These are phyloP conservation scores for Halocynthia roretzi DNA, from an alignment of 23 tunicate species.

Conservation along the genomic window DNA sequence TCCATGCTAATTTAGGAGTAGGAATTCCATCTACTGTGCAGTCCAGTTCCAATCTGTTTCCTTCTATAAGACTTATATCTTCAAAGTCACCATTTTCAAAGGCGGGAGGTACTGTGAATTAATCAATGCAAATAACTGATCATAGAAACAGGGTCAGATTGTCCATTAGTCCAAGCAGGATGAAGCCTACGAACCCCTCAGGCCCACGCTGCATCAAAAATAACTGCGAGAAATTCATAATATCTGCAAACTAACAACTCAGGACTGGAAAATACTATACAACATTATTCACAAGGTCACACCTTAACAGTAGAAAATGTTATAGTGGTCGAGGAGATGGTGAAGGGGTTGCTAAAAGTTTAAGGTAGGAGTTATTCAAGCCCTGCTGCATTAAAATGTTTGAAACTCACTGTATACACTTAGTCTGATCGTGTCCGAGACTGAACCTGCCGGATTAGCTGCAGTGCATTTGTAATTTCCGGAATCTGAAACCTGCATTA, in stretches of 20 bases:
- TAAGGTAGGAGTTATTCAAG: too few relatives aligned
- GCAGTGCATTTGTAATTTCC: conserved; percentile 64
- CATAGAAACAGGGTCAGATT: too few relatives aligned
- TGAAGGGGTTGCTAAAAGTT: too few relatives aligned
- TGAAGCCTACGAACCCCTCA: too few relatives aligned
- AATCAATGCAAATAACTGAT: background rate
- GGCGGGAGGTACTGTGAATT: conserved; percentile 65
- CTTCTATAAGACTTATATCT: conserved; percentile 53
- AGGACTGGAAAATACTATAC: too few relatives aligned
- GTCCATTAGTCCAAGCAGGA: too few relatives aligned
- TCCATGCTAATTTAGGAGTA: conserved; percentile 80
- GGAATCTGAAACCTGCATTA: conserved; percentile 52
- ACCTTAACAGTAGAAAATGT: too few relatives aligned
- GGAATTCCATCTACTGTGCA: conserved; percentile 87
- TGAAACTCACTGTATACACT: conserved; percentile 82
- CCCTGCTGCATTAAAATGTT: background rate
- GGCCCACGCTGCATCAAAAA: too few relatives aligned
- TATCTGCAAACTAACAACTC: too few relatives aligned
- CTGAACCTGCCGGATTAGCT: conserved; percentile 65
- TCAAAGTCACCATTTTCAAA: conserved; percentile 30
- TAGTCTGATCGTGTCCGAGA: conserved; percentile 57
- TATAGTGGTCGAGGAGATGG: too few relatives aligned
- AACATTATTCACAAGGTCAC: too few relatives aligned
- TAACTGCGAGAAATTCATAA: too few relatives aligned
- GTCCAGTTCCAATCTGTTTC: conserved; percentile 50